Evolutionary conservation across 2,113 vertebrate genomes (phyloP).

Genomic region (Etheostoma spectabile): DNA sequence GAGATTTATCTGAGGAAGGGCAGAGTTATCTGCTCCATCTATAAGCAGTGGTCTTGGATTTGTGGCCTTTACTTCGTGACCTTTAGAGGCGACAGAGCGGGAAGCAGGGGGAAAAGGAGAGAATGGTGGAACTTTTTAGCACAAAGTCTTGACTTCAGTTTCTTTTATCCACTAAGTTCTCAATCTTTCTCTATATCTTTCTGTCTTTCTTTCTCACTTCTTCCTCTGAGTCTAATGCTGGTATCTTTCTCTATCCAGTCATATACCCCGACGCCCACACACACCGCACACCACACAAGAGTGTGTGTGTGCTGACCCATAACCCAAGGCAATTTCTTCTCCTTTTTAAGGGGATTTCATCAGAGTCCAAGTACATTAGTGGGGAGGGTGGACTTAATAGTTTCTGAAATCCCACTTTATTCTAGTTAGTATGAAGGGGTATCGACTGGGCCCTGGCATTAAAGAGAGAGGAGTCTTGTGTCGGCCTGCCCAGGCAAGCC

Average conservation of each 20-base stretch:
- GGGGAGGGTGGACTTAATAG: constrained; percentile 81
- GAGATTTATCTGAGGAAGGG: constrained; percentile 46
- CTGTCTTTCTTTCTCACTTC: constrained; percentile 24
- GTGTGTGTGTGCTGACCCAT: constrained; percentile 79
- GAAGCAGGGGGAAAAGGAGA: constrained; percentile 44
- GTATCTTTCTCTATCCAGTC: constrained; percentile 46
- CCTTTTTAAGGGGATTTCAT: constrained; percentile 84
- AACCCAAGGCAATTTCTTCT: constrained; percentile 84
- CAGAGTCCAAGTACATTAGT: constrained; percentile 84
- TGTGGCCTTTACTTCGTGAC: constrained; percentile 82
- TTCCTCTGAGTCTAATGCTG: constrained; percentile 35
- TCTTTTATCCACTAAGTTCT: constrained; percentile 58
- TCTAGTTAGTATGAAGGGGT: constrained; percentile 82
- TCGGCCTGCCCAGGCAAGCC: constrained; percentile 75
- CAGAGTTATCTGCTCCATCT: constrained; percentile 67
- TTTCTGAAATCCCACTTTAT: constrained; percentile 84
- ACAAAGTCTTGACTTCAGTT: constrained; percentile 40
- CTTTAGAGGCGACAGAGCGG: constrained; percentile 74
- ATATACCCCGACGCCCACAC: constrained; percentile 37
- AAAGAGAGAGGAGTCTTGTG: constrained; percentile 74
- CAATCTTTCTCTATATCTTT: constrained; percentile 48
- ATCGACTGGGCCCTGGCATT: constrained; percentile 81
- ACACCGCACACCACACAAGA: constrained; percentile 31
- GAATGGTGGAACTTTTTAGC: constrained; percentile 56
- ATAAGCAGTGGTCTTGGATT: constrained; percentile 65